Conservation (phyloP, 2,113 vertebrate species). For the Callipepla californica region DNA sequence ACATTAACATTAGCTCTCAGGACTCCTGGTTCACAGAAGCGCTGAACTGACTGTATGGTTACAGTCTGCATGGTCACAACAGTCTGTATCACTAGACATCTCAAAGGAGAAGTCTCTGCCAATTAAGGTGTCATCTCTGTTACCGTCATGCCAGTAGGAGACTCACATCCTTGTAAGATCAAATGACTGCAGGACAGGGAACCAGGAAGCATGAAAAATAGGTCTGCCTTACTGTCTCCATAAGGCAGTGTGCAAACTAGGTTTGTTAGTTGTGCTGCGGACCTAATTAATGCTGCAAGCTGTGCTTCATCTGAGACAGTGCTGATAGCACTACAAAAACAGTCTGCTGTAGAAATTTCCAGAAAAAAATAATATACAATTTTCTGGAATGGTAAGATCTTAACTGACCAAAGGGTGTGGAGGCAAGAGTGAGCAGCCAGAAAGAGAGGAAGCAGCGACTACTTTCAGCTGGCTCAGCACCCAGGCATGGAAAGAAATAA, state of each 20-base stretch:
- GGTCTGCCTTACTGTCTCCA: not conserved
- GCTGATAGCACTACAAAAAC: not conserved
- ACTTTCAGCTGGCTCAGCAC: not conserved
- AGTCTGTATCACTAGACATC: too few relatives aligned
- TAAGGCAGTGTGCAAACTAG: not conserved
- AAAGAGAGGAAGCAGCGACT: accelerated
- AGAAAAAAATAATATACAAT: not conserved
- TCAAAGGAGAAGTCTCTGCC: not conserved
- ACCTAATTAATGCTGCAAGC: not conserved
- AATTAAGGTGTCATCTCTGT: not conserved
- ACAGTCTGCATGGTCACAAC: not conserved
- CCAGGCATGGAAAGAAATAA: not conserved
- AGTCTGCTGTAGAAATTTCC: not conserved
- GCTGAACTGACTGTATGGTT: not conserved
- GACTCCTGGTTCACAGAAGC: not conserved
- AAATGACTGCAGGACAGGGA: not conserved
- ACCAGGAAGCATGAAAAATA: accelerated
- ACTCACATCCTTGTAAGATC: not conserved
- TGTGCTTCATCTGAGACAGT: not conserved
- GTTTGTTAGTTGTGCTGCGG: not conserved
- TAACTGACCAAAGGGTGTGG: not conserved
- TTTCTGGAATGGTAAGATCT: not conserved
- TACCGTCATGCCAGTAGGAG: not conserved
- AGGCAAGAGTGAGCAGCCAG: not conserved
- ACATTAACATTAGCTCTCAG: not conserved